Evolutionary conservation across 2,113 vertebrate genomes (phyloP).

Genomic region (Noturus placidus): DNA sequence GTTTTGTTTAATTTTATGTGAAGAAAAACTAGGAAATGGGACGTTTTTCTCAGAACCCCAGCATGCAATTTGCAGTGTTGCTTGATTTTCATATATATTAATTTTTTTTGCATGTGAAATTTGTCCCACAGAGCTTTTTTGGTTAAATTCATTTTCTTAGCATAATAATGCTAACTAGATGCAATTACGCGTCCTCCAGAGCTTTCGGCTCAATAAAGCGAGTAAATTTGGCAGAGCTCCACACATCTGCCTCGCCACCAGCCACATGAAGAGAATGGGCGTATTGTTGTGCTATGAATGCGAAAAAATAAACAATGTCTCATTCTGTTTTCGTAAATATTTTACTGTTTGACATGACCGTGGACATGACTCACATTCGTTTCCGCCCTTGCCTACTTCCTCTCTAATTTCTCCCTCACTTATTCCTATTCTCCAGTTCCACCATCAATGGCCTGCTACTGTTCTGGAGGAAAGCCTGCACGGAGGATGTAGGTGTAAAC

Average conservation of each 20-base stretch:
- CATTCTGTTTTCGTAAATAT: conserved; percentile 28
- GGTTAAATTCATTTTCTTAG: conserved; percentile 11
- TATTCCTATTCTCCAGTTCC: not conserved
- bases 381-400: conserved; percentile 34
- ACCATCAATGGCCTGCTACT: conserved; percentile 6
- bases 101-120: not conserved
- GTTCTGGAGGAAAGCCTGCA: conserved; percentile 15
- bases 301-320: conserved; percentile 35
- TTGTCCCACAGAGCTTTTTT: not conserved
- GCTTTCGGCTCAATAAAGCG: conserved; percentile 18
- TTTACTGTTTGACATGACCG: conserved; percentile 37
- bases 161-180: conserved; percentile 2
- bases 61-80: too few species aligned
- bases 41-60: not conserved
- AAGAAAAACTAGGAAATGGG: not conserved
- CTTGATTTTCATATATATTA: not conserved
- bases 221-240: not conserved
- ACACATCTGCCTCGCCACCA: not conserved
- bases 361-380: conserved; percentile 27
- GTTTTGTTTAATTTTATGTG: not conserved
- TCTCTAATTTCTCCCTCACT: conserved; percentile 12
- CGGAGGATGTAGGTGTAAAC: not conserved
- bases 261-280: conserved; percentile 11
- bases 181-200: not conserved
- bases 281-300: conserved; percentile 25